Conservation (phyloP, 1,140 invertebrate species). For the Drosophila fuyamai region DNA sequence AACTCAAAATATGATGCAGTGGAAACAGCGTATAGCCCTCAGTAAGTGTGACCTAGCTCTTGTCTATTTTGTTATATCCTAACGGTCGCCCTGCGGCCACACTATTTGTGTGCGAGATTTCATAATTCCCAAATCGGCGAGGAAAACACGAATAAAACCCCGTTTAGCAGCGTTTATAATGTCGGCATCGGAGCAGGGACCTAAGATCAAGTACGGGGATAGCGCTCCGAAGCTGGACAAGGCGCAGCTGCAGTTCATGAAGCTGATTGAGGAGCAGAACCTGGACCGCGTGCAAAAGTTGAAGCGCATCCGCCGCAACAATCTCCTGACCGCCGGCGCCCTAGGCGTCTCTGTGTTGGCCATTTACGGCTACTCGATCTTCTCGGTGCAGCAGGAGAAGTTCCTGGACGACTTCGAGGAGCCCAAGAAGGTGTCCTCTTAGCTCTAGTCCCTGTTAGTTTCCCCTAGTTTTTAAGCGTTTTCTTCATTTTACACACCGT, state of each 20-base stretch:
- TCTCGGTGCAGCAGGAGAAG: slow-evolving; percentile 92
- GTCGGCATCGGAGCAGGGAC: slow-evolving; percentile 69
- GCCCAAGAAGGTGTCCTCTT: slow-evolving; percentile 87
- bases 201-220: slow-evolving; percentile 85
- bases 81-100: neutral
- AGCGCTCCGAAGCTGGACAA: slow-evolving; percentile 86
- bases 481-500: slow-evolving; percentile 43
- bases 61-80: too few species aligned
- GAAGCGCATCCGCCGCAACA: slow-evolving; percentile 87
- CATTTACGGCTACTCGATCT: slow-evolving; percentile 94
- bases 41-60: neutral
- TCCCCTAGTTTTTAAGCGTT: slow-evolving; percentile 72
- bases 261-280: slow-evolving; percentile 91
- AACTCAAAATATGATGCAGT: neutral
- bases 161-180: slow-evolving; percentile 44
- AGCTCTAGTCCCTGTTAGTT: slow-evolving; percentile 25
- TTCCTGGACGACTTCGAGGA: slow-evolving; percentile 95
- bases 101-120: slow-evolving; percentile 42
- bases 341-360: slow-evolving; percentile 88
- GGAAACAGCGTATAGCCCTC: neutral
- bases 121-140: slow-evolving; percentile 42
- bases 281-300: slow-evolving; percentile 88
- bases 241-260: slow-evolving; percentile 91
- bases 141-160: slow-evolving; percentile 12
- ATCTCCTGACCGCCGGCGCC: slow-evolving; percentile 87